Evolutionary conservation across 2,888 invertebrate species (phyloP).

Genomic region (Heliothis peltigera): DNA sequence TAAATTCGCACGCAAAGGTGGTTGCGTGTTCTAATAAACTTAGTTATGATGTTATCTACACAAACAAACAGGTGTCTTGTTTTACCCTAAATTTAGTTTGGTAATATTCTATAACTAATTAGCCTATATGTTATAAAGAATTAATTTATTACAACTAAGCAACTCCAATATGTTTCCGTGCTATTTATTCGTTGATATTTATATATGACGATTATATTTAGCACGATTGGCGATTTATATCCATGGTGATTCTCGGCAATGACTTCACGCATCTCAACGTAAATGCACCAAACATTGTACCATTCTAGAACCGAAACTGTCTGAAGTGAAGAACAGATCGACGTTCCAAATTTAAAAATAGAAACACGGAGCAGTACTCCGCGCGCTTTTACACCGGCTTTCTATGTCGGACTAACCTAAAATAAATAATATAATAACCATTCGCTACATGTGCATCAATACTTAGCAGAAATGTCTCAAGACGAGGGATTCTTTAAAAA

Average conservation of each 20-base stretch:
- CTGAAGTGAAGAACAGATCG: slow-evolving; percentile 78
- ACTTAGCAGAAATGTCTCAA: slow-evolving; percentile 75
- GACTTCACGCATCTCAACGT: slow-evolving; percentile 12
- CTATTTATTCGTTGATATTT: too few relatives aligned
- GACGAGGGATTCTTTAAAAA: slow-evolving; percentile 90
- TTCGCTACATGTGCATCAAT: slow-evolving; percentile 57
- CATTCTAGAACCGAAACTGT: slow-evolving; percentile 62
- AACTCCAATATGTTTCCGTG: too few relatives aligned
- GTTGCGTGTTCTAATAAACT: slow-evolving; percentile 23
- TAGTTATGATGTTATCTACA: slow-evolving; percentile 4
- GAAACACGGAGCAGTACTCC: slow-evolving; percentile 73
- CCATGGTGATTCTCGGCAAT: not conserved
- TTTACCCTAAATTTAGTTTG: slow-evolving; percentile 26
- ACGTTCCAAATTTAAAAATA: slow-evolving; percentile 85
- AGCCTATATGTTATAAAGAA: not conserved
- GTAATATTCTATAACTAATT: slow-evolving; percentile 28
- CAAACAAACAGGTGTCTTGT: slow-evolving; percentile 15
- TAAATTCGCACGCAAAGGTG: slow-evolving; percentile 11
- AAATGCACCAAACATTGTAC: slow-evolving; percentile 44
- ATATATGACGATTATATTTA: too few relatives aligned
- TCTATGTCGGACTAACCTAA: slow-evolving; percentile 74
- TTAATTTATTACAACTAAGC: not conserved
- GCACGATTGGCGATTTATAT: not conserved
- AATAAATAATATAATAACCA: slow-evolving; percentile 52
- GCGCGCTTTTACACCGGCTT: slow-evolving; percentile 73